These are phyloP conservation scores for Myotis myotis DNA, from an alignment of 2,797 vertebrate species.

Conservation along the genomic window DNA sequence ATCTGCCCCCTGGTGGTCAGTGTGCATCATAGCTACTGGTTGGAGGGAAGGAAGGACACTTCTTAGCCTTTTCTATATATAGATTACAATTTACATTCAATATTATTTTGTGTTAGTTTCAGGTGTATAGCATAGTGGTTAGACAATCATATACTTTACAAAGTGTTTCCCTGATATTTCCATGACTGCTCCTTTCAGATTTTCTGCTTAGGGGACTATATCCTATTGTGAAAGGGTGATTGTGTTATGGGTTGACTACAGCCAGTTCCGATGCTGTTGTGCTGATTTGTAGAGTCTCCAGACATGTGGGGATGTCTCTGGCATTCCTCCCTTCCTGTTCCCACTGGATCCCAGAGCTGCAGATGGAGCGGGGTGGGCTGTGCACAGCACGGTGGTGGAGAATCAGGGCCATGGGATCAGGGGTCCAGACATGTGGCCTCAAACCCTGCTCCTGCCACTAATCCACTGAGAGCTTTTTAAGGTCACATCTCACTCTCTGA, in stretches of 20 bases:
- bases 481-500: background rate
- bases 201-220: background rate
- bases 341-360: background rate
- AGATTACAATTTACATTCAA: background rate
- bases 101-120: background rate
- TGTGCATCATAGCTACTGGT: too few species aligned
- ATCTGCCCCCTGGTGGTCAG: too few species aligned
- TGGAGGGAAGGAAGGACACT: too few species aligned
- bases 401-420: background rate
- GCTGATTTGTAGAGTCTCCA: background rate
- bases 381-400: background rate
- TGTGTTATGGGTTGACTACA: background rate
- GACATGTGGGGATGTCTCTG: background rate
- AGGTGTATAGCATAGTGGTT: background rate
- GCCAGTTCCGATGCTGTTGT: background rate
- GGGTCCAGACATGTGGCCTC: background rate
- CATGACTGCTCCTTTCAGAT: background rate
- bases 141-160: background rate
- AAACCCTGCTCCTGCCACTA: background rate
- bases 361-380: rapidly evolving
- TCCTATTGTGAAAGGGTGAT: background rate
- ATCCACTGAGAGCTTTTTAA: background rate
- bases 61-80: too few species aligned
- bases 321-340: background rate
- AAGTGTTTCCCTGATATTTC: background rate